Base-by-base conservation (phyloP, 2,888 invertebrate genomes). In the Leucozona laternaria region DNA sequence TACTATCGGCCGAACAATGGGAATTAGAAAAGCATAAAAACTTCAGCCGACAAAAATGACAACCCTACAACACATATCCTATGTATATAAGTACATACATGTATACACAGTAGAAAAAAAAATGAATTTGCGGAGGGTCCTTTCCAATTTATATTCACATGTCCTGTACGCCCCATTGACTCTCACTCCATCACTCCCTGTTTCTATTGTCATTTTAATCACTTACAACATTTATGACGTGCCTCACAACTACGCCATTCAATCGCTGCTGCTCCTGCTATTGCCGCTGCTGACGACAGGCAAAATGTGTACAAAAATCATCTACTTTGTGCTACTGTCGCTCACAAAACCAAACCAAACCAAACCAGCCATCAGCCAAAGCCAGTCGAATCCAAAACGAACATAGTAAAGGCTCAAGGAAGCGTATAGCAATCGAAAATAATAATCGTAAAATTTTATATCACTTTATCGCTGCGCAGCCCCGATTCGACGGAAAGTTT, bases 401-500 rank as follows among this genome's bases (percentile, higher is more conserved):
- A 53, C 53, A 53, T n/a, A n/a, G 40, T 58, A 28, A 79, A 57
- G 83, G 75, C 73, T 62, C 31, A 68, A 60, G 77, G 81, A 77
- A 85, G 81, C 77, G 48, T 77, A 55, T 55, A 77, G 62, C 43
- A 81, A 81, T 85, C 85, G 81, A 85, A 85, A 68, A 85, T 85
- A 68, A 85, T 85, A 81, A 85, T 85, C 85, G 81, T 85, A 85
- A 85, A 85, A 85, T 85, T 85, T 85, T 77, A 85, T 85, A 57
- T 77, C 72, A 78, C 81, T 73, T 85, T 85, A 81, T 85, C 81
- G 85, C 55, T 85, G 84, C 81, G 84, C 84, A 77, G 80, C 55
- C 66, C 60, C 76, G 80, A 81, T 81, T 81, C 80, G 80, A 68
- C 55, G 76, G 66, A 85, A 77, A 81, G 76, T 80, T 85, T 85